Percentiles rank a stretch among this genome's conserved stretches.
These are phyloP conservation scores for Hyposoter dolosus DNA, from an alignment of 2,888 invertebrate species.

Conservation along the genomic window DNA sequence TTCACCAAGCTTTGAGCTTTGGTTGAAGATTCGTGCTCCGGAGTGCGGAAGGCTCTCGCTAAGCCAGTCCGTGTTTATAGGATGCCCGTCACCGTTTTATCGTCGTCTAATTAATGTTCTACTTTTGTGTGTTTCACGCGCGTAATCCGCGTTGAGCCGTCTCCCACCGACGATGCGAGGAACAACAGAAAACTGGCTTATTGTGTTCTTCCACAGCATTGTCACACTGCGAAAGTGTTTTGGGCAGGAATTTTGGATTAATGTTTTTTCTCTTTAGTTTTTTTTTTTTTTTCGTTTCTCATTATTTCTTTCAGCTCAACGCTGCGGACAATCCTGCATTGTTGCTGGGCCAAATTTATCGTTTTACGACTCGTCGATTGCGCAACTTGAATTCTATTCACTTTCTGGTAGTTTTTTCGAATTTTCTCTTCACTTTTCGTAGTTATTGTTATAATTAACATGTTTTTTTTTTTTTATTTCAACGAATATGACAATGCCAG, in stretches of 20 bases:
- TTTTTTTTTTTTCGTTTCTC: not conserved
- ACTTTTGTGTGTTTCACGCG: slow-evolving; percentile 47
- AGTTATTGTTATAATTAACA: slow-evolving; percentile 27
- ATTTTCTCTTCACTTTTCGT: slow-evolving; percentile 12
- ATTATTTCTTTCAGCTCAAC: slow-evolving; percentile 8
- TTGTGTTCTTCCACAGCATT: slow-evolving; percentile 27
- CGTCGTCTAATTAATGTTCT: slow-evolving; percentile 55
- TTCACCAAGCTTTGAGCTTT: slow-evolving; percentile 13
- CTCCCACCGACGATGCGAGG: slow-evolving; percentile 24
- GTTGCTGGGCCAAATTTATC: slow-evolving; percentile 20
- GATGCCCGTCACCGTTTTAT: slow-evolving; percentile 30
- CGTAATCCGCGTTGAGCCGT: slow-evolving; percentile 39
- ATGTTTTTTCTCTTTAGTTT: not conserved
- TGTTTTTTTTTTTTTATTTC: not conserved
- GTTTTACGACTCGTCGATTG: slow-evolving; percentile 12
- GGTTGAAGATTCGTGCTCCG: slow-evolving; percentile 5
- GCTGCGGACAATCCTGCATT: not conserved
- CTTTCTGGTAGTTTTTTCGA: slow-evolving; percentile 25
- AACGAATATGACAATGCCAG: not conserved
- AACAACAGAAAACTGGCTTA: slow-evolving; percentile 10
- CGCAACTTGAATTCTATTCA: slow-evolving; percentile 2
- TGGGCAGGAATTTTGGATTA: slow-evolving; percentile 1
- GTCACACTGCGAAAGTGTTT: slow-evolving; percentile 25
- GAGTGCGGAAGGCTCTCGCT: slow-evolving; percentile 6
- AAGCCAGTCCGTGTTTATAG: slow-evolving; percentile 32